Evolutionary conservation across 2,113 vertebrate species (phyloP).

Genomic region (Pollimyrus isidori): DNA sequence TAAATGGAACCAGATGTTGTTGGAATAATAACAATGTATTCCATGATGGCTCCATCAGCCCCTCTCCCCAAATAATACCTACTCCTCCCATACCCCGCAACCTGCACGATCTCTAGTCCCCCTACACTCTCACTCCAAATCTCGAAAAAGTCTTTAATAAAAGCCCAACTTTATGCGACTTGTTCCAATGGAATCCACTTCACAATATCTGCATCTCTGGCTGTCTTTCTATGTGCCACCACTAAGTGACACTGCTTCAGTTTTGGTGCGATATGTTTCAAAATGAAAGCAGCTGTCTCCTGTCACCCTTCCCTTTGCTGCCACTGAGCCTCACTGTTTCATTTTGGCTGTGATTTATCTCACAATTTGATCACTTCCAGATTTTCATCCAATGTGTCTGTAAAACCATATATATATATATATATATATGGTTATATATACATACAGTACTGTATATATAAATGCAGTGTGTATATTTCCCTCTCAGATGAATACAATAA

Average conservation of each 20-base stretch:
- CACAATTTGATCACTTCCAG: neutral
- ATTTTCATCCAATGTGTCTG: neutral
- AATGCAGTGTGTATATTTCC: too few species aligned
- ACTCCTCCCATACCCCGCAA: neutral
- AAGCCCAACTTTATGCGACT: neutral
- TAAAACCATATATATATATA: neutral
- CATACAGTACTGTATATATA: too few species aligned
- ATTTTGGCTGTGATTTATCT: neutral
- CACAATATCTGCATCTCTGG: neutral
- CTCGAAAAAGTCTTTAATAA: neutral
- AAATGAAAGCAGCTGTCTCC: neutral
- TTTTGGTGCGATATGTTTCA: neutral
- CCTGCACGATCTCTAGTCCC: neutral
- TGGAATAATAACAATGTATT: neutral
- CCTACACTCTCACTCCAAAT: neutral
- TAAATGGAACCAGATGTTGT: neutral
- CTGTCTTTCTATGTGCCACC: neutral
- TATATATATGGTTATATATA: too few species aligned
- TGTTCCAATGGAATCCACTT: neutral
- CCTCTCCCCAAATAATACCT: neutral
- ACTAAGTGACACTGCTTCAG: neutral
- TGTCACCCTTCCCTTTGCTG: neutral
- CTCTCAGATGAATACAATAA: neutral
- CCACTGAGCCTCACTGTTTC: neutral
- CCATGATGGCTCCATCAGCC: neutral